Base-by-base conservation (phyloP, 1,140 invertebrate species). In the Oedothorax gibbosus region DNA sequence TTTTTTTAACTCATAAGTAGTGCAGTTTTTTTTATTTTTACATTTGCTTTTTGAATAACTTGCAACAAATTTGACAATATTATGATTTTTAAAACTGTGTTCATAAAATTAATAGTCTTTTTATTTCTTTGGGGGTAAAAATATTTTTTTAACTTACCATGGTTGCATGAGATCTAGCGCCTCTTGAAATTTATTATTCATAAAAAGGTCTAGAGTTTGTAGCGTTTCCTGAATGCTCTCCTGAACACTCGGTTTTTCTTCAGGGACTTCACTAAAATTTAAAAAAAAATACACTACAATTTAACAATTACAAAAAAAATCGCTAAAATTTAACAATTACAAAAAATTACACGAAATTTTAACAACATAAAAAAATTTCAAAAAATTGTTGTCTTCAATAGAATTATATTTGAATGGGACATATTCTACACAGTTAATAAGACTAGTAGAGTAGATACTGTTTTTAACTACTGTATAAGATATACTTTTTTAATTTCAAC, bases 101-200 rank as follows among this genome's bases (percentile, higher is more conserved):
- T 66, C 18, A 66, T 7, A 20, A n/a, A 66, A 66, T 66, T 66
- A 15, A 3, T 66, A n/a, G 3, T 66, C n/a, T 64, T 68, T 15
- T 57, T 65, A 66, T 14, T 60, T 60, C 57, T 72, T 64, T 72
- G 15, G 81, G 66, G 86, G 83, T 21, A 9, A 12, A 51, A 71
- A n/a, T 56, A 56, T 18, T 12, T 57, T 54, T 82, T 11, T 69
- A 72, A 88, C 89, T 88, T 86, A 95, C 95, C 93, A 95, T 85
- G 94, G 95, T 88, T 93, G 92, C 90, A 97, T 92, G 68, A 95
- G 90, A 78, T 92, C 92, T 89, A 92, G 93, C 1, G 96, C 96
- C 89, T 95, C 93, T 18, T 93, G 90, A 88, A 97, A 97, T 88
- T 94, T 93, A 90, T 98, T 98, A 89, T 97, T 96, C 88, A 98